phyloP scores from a whole-genome alignment of 1,140 invertebrate genomes.

The Zaprionus davidi region DNA sequence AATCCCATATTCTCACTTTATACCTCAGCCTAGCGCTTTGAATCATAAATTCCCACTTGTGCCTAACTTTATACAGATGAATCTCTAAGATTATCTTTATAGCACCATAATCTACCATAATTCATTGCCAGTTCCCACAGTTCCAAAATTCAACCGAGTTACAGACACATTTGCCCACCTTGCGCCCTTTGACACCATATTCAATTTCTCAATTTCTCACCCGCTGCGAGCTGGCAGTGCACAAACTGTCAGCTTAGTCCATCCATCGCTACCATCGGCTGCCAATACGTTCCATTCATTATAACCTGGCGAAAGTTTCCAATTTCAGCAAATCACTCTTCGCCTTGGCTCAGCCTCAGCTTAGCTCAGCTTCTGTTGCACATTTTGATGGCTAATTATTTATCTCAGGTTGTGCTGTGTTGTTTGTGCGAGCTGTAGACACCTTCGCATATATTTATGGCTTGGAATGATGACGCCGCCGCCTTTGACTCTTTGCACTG shows the following conservation, averaged over 20 bases:
- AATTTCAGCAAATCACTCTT: conserved; percentile 46
- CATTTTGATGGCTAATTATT: conserved; percentile 52
- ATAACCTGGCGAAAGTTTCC: conserved; percentile 47
- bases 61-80: neutral
- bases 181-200: conserved; percentile 1
- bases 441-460: conserved; percentile 36
- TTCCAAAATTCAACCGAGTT: neutral
- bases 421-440: conserved; percentile 30
- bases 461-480: conserved; percentile 1
- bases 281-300: conserved; percentile 44
- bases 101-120: neutral
- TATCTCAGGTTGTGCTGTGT: conserved; percentile 19
- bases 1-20: neutral
- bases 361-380: conserved; percentile 49
- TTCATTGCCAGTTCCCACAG: neutral
- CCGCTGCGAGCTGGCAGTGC: conserved; percentile 29
- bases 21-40: neutral
- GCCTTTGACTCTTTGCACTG: conserved; percentile 4
- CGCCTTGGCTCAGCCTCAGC: conserved; percentile 4
- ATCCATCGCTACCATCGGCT: conserved; percentile 10
- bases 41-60: neutral
- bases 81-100: neutral
- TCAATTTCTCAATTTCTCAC: conserved; percentile 36
- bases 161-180: conserved; percentile 2
- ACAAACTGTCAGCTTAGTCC: conserved; percentile 3